Evolutionary conservation across 2,113 vertebrate genomes (phyloP).

Genomic region (Epinephelus lanceolatus): DNA sequence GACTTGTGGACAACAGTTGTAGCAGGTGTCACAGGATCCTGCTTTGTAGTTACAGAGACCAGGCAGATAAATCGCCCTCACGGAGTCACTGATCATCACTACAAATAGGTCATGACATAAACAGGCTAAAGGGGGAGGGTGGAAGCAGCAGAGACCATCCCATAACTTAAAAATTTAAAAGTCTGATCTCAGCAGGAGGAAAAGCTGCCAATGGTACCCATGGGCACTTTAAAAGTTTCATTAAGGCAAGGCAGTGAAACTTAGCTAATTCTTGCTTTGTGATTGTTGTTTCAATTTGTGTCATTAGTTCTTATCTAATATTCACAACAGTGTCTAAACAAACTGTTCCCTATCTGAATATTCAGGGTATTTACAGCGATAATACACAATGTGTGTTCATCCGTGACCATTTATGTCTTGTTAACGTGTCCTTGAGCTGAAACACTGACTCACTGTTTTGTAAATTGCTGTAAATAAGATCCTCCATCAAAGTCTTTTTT

Average conservation of each 20-base stretch:
- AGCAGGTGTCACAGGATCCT: slow-evolving; percentile 59
- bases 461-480: slow-evolving; percentile 42
- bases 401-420: not conserved
- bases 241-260: not conserved
- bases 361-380: not conserved
- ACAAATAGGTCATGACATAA: slow-evolving; percentile 65
- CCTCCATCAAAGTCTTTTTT: slow-evolving; percentile 34
- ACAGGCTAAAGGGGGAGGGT: slow-evolving; percentile 49
- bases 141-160: slow-evolving; percentile 15
- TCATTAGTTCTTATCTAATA: not conserved
- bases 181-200: slow-evolving; percentile 30
- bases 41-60: slow-evolving; percentile 49
- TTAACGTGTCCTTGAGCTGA: slow-evolving; percentile 39
- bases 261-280: not conserved
- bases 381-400: not conserved
- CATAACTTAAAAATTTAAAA: slow-evolving; percentile 17
- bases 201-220: not conserved
- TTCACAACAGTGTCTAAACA: not conserved
- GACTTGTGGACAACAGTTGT: slow-evolving; percentile 28
- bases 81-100: slow-evolving; percentile 62
- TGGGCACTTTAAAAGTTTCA: slow-evolving; percentile 5
- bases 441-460: slow-evolving; percentile 22
- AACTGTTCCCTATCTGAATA: not conserved
- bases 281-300: not conserved
- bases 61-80: slow-evolving; percentile 46